Conservation (phyloP, 2,797 vertebrate species). For the Hyperoplus lanceolatus region DNA sequence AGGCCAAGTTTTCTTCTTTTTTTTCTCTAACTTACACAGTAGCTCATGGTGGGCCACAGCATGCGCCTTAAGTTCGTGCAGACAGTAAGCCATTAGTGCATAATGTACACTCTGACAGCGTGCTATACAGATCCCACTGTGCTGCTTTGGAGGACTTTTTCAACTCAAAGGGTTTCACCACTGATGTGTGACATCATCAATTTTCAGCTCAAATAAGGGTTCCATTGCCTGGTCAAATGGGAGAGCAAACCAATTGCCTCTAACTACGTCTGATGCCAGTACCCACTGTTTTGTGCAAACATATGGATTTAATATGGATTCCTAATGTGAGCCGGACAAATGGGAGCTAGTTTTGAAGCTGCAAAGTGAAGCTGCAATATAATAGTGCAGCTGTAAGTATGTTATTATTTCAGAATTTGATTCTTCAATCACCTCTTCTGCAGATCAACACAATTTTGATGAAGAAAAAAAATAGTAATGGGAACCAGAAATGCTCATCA, state of each 20-base stretch:
- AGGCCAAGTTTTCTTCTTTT: background rate
- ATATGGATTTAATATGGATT: conserved; percentile 14
- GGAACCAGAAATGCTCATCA: conserved; percentile 26
- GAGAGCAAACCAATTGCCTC: conserved; percentile 4
- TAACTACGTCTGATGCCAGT: conserved; percentile 7
- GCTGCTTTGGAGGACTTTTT: conserved; percentile 19
- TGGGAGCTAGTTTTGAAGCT: background rate
- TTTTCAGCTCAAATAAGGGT: conserved; percentile 47
- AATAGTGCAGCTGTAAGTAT: conserved; percentile 2
- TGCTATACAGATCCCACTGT: conserved; percentile 1
- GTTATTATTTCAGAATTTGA: conserved; percentile 3
- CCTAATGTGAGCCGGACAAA: conserved; percentile 7
- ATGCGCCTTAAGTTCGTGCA: background rate
- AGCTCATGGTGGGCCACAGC: background rate
- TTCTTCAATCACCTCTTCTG: conserved; percentile 16
- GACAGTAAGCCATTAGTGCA: background rate
- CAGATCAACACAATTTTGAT: conserved; percentile 19
- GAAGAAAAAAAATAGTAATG: background rate
- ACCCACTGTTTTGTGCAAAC: conserved; percentile 9
- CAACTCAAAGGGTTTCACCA: conserved; percentile 45
- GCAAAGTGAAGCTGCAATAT: conserved; percentile 3
- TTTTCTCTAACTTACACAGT: background rate
- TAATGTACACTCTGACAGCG: conserved; percentile 7
- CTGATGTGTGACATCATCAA: conserved; percentile 55
- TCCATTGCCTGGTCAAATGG: conserved; percentile 35